A percentile compares a stretch with the other conserved stretches of the same genome.
phyloP scores from a whole-genome alignment of 2,888 invertebrate genomes.

The Hybos culiciformis region DNA sequence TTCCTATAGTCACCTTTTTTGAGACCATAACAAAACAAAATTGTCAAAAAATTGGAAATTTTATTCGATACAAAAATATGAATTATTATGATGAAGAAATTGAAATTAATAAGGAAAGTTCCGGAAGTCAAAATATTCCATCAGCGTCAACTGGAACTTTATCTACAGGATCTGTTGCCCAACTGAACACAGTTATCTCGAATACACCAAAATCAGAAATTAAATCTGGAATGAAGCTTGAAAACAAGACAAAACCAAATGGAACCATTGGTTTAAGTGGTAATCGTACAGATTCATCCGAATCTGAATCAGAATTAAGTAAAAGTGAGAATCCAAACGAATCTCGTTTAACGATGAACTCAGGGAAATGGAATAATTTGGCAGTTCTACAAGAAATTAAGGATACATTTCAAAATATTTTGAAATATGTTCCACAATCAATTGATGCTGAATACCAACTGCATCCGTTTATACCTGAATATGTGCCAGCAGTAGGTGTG shows the following conservation, averaged over 20 bases:
- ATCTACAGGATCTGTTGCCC: neutral
- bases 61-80: too few species aligned
- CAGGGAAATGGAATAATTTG: constrained; percentile 55
- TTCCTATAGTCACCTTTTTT: too few species aligned
- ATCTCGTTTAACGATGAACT: constrained; percentile 20
- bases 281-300: constrained; percentile 9
- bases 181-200: too few species aligned
- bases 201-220: too few species aligned
- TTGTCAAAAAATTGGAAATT: too few species aligned
- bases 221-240: too few species aligned
- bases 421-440: constrained; percentile 85
- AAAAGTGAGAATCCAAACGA: constrained; percentile 9
- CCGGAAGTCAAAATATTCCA: neutral
- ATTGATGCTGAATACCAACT: constrained; percentile 81
- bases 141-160: neutral
- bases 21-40: too few species aligned
- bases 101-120: constrained; percentile 19
- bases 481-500: constrained; percentile 93
- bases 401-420: constrained; percentile 85
- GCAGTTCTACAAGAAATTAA: constrained; percentile 73
- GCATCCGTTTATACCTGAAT: constrained; percentile 92
- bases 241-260: too few species aligned
- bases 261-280: too few species aligned
- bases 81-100: constrained; percentile 36
- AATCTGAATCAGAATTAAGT: constrained; percentile 9